These are phyloP conservation scores for Carettochelys insculpta DNA, from an alignment of 2,113 vertebrate genomes.

Conservation along the genomic window DNA sequence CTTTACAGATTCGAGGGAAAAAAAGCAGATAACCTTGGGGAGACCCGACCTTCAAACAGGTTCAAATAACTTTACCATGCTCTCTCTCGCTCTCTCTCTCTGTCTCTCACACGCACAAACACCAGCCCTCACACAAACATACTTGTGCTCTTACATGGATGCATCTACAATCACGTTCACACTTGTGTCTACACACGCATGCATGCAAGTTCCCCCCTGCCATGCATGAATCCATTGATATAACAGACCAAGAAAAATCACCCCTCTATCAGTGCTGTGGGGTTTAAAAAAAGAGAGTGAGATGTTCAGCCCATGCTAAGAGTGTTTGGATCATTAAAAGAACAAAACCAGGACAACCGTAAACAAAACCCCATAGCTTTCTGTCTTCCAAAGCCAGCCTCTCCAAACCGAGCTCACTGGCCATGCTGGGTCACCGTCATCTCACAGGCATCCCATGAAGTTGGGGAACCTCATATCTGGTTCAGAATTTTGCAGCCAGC, in stretches of 20 bases:
- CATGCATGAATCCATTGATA: neutral
- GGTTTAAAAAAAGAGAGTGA: slow-evolving; percentile 24
- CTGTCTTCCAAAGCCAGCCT: neutral
- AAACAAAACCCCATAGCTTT: slow-evolving; percentile 19
- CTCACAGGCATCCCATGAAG: neutral
- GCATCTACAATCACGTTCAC: neutral
- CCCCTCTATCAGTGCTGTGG: neutral
- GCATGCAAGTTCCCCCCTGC: neutral
- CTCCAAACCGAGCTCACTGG: slow-evolving; percentile 20
- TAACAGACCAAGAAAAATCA: neutral
- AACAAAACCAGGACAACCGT: slow-evolving; percentile 34
- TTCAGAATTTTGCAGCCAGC: neutral
- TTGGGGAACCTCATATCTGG: neutral
- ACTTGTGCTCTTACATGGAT: neutral
- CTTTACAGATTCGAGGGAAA: slow-evolving; percentile 83
- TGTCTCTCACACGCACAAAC: slow-evolving; percentile 11
- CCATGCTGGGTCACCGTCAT: slow-evolving; percentile 7
- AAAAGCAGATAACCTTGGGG: slow-evolving; percentile 84
- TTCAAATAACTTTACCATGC: slow-evolving; percentile 64
- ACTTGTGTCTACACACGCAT: neutral
- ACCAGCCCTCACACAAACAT: slow-evolving; percentile 19
- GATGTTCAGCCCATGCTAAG: slow-evolving; percentile 10
- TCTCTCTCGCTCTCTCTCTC: slow-evolving; percentile 54
- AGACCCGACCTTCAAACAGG: slow-evolving; percentile 76
- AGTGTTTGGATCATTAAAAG: slow-evolving; percentile 31